Conservation (phyloP, 2,888 invertebrate genomes). For the Allygus modestus region DNA sequence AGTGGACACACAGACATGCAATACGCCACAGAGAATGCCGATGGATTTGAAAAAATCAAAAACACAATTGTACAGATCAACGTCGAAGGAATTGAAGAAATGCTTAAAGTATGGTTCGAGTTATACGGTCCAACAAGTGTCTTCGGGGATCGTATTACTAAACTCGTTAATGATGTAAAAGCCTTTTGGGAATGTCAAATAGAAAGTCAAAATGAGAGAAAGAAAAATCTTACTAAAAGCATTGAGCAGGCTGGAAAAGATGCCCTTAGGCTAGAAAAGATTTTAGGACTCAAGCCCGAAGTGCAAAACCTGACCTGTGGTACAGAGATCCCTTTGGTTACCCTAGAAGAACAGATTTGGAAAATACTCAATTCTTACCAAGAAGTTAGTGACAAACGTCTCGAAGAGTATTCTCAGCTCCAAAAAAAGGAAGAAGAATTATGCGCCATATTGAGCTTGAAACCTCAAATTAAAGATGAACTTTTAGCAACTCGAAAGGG, state of each 20-base stretch:
- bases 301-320: constrained; percentile 7
- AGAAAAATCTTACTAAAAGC: background rate
- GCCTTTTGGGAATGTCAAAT: background rate
- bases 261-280: constrained; percentile 10
- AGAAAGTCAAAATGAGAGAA: background rate
- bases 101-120: background rate
- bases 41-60: background rate
- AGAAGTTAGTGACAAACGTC: background rate
- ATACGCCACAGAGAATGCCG: background rate
- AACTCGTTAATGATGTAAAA: constrained; percentile 1
- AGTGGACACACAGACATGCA: background rate
- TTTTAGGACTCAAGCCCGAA: constrained; percentile 9
- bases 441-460: background rate
- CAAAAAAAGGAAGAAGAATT: constrained; percentile 21
- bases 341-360: constrained; percentile 6
- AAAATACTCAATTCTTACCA: constrained; percentile 3
- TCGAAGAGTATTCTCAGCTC: background rate
- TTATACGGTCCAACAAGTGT: background rate
- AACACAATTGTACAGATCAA: background rate
- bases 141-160: background rate
- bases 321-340: background rate
- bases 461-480: background rate
- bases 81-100: background rate
- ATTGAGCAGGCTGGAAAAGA: constrained; percentile 5
- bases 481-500: background rate